Percentiles rank a stretch among this genome's conserved stretches.
These are phyloP conservation scores for Eupithecia insigniata DNA, from an alignment of 2,888 invertebrate genomes.

Conservation along the genomic window DNA sequence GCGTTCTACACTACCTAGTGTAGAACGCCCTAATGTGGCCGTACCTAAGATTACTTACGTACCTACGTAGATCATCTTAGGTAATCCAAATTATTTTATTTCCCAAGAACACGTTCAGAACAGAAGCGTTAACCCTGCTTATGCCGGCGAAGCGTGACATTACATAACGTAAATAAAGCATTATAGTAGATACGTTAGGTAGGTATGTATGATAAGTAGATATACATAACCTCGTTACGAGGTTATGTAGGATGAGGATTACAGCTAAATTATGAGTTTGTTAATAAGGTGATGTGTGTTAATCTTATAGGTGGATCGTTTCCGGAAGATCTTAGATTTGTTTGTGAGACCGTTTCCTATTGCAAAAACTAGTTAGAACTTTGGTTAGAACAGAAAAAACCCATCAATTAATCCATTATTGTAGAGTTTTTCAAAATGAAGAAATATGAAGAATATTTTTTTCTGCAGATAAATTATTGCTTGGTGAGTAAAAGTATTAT, in stretches of 20 bases:
- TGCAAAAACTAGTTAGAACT: too few species aligned
- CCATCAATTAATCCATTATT: too few species aligned
- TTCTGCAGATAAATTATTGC: too few species aligned
- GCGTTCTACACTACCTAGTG: too few species aligned
- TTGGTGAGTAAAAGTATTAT: not conserved
- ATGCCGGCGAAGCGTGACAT: constrained; percentile 20
- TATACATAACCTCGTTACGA: constrained; percentile 27
- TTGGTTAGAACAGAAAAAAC: too few species aligned
- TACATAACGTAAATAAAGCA: constrained; percentile 23
- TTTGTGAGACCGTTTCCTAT: not conserved
- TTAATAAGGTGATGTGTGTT: not conserved
- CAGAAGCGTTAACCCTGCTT: constrained; percentile 15
- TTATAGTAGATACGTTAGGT: not conserved
- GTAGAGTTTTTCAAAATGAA: too few species aligned
- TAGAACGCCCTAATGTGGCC: too few species aligned
- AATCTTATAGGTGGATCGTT: not conserved
- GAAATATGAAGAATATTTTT: too few species aligned
- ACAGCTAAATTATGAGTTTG: not conserved
- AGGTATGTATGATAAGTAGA: not conserved
- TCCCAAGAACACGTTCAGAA: not conserved
- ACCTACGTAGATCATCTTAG: too few species aligned
- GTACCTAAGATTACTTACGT: too few species aligned
- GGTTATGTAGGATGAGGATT: constrained; percentile 23
- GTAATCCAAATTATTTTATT: too few species aligned
- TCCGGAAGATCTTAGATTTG: not conserved